phyloP scores from a whole-genome alignment of 2,113 vertebrate genomes.

The Oplegnathus fasciatus region DNA sequence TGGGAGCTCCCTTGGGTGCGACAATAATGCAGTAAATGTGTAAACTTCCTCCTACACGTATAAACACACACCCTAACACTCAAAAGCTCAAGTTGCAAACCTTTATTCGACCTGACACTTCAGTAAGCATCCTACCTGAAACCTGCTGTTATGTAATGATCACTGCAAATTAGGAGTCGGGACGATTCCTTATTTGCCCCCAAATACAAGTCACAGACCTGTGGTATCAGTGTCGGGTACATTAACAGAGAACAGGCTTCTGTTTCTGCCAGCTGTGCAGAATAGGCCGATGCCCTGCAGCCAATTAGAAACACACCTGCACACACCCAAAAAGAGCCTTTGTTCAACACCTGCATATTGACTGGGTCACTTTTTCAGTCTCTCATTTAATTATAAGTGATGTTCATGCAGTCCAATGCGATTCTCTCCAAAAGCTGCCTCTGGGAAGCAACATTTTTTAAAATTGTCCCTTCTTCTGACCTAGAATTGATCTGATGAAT shows the following conservation, averaged over 20 bases:
- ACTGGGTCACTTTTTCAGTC: conserved; percentile 5
- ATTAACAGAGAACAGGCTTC: conserved; percentile 9
- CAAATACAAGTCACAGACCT: background rate
- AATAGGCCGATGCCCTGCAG: conserved; percentile 2
- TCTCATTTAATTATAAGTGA: conserved; percentile 1
- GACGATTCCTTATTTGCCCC: background rate
- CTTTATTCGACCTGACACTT: conserved; percentile 23
- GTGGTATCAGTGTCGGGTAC: background rate
- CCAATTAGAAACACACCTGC: conserved; percentile 51
- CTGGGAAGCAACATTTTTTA: background rate
- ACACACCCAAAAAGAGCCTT: conserved; percentile 33
- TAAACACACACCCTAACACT: conserved; percentile 31
- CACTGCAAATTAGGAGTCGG: background rate
- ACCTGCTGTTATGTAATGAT: background rate
- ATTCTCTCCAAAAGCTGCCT: conserved; percentile 4
- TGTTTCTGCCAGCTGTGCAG: conserved; percentile 41
- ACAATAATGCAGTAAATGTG: conserved; percentile 60
- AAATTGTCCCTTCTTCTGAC: background rate
- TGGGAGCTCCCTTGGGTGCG: conserved; percentile 46
- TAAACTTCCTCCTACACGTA: conserved; percentile 44
- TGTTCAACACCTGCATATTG: conserved; percentile 50
- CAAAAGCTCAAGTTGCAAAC: conserved; percentile 1
- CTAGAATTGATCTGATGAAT: background rate
- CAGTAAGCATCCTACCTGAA: conserved; percentile 2
- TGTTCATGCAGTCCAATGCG: background rate